These are phyloP conservation scores for Belgica antarctica DNA, from an alignment of 2,888 invertebrate genomes.

Conservation along the genomic window DNA sequence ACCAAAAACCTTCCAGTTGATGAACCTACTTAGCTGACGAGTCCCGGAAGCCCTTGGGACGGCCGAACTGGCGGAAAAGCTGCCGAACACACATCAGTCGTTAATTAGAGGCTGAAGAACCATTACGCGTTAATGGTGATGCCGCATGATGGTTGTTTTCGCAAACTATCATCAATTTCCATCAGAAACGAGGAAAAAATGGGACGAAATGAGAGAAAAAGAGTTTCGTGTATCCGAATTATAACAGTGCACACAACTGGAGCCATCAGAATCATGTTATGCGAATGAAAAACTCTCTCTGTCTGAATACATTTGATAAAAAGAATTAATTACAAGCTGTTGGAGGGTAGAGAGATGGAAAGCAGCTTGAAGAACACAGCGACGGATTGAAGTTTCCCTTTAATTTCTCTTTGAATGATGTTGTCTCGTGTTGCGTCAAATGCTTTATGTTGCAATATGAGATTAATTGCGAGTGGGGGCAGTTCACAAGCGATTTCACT, in stretches of 20 bases:
- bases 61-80: background rate
- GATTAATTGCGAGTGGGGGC: slow-evolving; percentile 15
- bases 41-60: background rate
- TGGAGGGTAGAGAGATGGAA: background rate
- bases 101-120: slow-evolving; percentile 23
- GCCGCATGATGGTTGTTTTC: slow-evolving; percentile 28
- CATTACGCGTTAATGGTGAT: slow-evolving; percentile 16
- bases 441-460: slow-evolving; percentile 20
- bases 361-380: slow-evolving; percentile 5
- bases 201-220: slow-evolving; percentile 1
- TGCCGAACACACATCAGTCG: background rate
- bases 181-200: slow-evolving; percentile 22
- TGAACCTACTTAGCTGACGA: background rate
- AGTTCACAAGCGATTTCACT: background rate
- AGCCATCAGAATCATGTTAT: slow-evolving; percentile 16
- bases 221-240: slow-evolving; percentile 10
- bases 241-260: slow-evolving; percentile 21
- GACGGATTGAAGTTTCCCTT: background rate
- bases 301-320: background rate
- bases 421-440: background rate
- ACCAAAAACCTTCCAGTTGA: background rate
- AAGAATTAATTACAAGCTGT: slow-evolving; percentile 22
- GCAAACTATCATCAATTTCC: slow-evolving; percentile 29
- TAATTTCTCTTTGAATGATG: slow-evolving; percentile 16
- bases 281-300: background rate